phyloP scores from a whole-genome alignment of 2,113 vertebrate genomes.

The Helogale parvula region DNA sequence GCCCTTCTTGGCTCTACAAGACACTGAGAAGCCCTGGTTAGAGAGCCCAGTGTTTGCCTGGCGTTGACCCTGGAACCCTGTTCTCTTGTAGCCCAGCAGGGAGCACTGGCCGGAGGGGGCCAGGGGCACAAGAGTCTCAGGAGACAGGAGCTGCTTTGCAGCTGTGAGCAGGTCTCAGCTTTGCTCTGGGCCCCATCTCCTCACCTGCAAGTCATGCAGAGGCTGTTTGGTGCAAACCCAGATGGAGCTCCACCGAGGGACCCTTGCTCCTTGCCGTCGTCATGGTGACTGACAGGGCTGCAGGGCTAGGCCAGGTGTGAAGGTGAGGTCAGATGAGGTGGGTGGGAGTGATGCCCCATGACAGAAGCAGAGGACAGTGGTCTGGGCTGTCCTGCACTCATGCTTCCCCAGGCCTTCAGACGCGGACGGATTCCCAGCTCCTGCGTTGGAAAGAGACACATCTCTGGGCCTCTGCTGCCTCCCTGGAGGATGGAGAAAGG shows the following conservation, averaged over 20 bases:
- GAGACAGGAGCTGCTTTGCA: not conserved
- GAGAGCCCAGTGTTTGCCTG: not conserved
- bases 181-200: not conserved
- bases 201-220: not conserved
- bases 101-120: not conserved
- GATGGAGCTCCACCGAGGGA: not conserved
- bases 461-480: not conserved
- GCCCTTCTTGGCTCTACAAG: not conserved
- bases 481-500: not conserved
- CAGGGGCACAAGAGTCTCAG: not conserved
- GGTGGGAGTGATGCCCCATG: not conserved
- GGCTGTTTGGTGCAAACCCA: not conserved
- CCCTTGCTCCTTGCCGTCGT: not conserved
- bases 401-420: not conserved
- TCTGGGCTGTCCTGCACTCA: too few species aligned
- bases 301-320: not conserved
- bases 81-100: not conserved
- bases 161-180: not conserved
- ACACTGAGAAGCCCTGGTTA: not conserved
- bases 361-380: not conserved
- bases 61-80: not conserved
- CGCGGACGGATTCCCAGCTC: not conserved
- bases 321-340: not conserved
- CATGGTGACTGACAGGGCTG: not conserved
- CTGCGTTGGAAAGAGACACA: not conserved